Base-by-base conservation (phyloP, 1,140 invertebrate genomes). In the Caerostris darwini region DNA sequence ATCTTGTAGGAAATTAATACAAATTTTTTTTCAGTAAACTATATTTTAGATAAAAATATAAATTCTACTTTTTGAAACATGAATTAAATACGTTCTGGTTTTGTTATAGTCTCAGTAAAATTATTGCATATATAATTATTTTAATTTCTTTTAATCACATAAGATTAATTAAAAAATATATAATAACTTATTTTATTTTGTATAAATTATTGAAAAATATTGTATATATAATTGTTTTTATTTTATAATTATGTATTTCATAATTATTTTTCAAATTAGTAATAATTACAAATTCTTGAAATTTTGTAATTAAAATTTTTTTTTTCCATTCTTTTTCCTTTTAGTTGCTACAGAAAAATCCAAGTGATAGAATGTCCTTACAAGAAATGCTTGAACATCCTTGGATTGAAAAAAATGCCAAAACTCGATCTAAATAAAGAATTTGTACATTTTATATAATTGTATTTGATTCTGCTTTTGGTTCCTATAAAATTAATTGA, bases 321-420 rank as follows among this genome's bases (percentile, higher is more conserved):
- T 64, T 3, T 64, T 64, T 5, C 69, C 50, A 19, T 34, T 71
- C 10, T 2, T 71, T 34, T 77, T 3, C 58, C 94, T 97, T 97
- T 94, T 96, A 98, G 98, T 96, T 99, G 50, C 96, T 99, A 5
- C 97, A 97, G 87, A 97, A 97, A 91, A 96, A 97, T 92, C 97
- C 97, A 87, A 95, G 96, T n/a, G 97, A 98, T 7, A 97, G 98
- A 95, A 96, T 99, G 71, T 97, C 97, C 61, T 96, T 99, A 69
- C 95, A 96, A 8, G 96, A 97, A 94, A 98, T 99, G 1, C 97
- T 98, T 96, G 97, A 96, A 89, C 98, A 99, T 96, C 96, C 96
- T 3, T 99, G 98, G 98, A 97, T 99, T 89, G 19, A 96, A 50
- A 95, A 96, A 94, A 95, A 97, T 94, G 96, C 94, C 56, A 88